Evolutionary conservation across 53 echinoderm and acorn worm genomes (phyloP), one percentile per base, ranked within the genome.

Genomic region (Antedon mediterranea): DNA sequence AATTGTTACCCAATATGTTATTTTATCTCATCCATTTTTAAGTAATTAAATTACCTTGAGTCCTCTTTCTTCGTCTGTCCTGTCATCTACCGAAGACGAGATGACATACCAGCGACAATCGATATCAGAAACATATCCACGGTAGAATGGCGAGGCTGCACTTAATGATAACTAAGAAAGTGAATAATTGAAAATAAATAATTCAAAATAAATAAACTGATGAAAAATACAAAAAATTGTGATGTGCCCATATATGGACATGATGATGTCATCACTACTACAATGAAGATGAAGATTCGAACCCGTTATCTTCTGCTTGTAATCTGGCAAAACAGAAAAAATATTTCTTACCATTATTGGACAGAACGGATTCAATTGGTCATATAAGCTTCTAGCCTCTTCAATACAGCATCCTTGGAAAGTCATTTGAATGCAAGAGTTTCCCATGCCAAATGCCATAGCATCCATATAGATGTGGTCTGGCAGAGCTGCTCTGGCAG

Each of bases 401-500:
- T 74, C 85, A 71, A 97, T 86, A 76, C 82, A 86, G 70, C 92
- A 97, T 0, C 92, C 97, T 43, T 97, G 97, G 85, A 97, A 97
- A 31, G 97, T 97, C 44, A 92, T 85, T 77, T 97, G 97, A 0
- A 97, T 78, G 34, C 89, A 97, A 43, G 83, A 86, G 73, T 87
- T 89, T 3, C 92, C 92, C 90, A 97, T 92, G 0, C 97, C 97
- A 13, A 97, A 97, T 0, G 92, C 97, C 97, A 92, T 97, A 33
- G 84, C 83, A 81, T 97, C 97, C 92, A 97, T 90, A 86, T 92
- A 92, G 71, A 97, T 90, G 72, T 97, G 97, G 80, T 97, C 88
- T 32, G 89, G 88, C 33, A 84, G 86, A 23, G 97, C 87, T 23
- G 97, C 82, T 13, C 86, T 75, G 26, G 97, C 84, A 1, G 89